phyloP scores from a whole-genome alignment of 1,140 invertebrate genomes.

The Oscheius sp. region DNA sequence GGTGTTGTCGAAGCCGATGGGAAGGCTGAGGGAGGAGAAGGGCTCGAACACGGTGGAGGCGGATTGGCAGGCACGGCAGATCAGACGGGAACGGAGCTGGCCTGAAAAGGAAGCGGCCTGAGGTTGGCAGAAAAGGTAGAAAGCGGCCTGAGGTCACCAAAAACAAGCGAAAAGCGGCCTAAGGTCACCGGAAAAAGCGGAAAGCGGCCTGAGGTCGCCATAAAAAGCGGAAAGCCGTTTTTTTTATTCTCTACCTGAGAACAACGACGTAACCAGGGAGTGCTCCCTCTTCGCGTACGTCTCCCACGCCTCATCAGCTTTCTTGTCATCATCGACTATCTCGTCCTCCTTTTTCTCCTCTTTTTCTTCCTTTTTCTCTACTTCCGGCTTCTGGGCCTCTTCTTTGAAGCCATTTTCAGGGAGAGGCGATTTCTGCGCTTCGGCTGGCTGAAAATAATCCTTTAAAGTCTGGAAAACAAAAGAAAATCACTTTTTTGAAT shows the following conservation, averaged over 20 bases:
- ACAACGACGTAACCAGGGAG: slow-evolving; percentile 16
- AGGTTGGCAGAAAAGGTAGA: too few relatives aligned
- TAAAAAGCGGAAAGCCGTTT: too few relatives aligned
- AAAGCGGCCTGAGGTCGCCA: too few relatives aligned
- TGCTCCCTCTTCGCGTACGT: slow-evolving; percentile 43
- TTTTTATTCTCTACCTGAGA: slow-evolving; percentile 63
- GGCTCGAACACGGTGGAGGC: slow-evolving; percentile 75
- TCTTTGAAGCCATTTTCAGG: too few relatives aligned
- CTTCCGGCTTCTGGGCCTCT: slow-evolving; percentile 60
- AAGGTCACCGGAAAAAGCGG: too few relatives aligned
- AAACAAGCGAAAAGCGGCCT: too few relatives aligned
- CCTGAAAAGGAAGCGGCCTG: slow-evolving; percentile 70
- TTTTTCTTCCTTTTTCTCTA: slow-evolving; percentile 60
- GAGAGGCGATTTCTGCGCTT: too few relatives aligned
- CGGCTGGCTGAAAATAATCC: too few relatives aligned
- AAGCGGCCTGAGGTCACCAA: too few relatives aligned
- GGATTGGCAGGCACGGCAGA: slow-evolving; percentile 65
- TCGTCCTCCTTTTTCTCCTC: slow-evolving; percentile 65
- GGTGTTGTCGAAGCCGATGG: slow-evolving; percentile 73
- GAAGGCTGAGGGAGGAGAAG: slow-evolving; percentile 82
- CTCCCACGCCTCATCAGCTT: slow-evolving; percentile 59
- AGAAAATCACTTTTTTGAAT: too few relatives aligned
- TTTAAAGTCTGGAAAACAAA: too few relatives aligned
- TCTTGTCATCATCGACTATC: slow-evolving; percentile 62
- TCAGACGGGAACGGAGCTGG: slow-evolving; percentile 78